A percentile compares a stretch with the other conserved stretches of the same genome.
phyloP scores from a whole-genome alignment of 2,113 vertebrate species.

The Eublepharis macularius region DNA sequence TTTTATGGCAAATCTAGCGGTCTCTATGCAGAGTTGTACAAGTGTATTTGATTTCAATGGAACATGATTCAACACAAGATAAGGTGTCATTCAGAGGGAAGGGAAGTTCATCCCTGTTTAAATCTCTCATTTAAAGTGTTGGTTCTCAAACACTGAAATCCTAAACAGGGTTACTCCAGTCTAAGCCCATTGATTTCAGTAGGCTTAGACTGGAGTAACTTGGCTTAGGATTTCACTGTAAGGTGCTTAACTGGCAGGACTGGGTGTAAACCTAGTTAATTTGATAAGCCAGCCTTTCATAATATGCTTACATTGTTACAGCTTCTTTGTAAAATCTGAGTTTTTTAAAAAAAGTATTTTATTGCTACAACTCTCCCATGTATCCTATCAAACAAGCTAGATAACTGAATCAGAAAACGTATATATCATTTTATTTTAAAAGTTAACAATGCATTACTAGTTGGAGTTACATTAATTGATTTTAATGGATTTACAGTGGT shows the following conservation, averaged over 20 bases:
- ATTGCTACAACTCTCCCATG: slow-evolving; percentile 19
- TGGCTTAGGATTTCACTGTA: too few relatives aligned
- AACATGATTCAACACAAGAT: not conserved
- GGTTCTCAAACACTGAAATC: too few relatives aligned
- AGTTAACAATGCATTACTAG: too few relatives aligned
- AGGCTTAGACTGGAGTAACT: too few relatives aligned
- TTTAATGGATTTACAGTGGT: too few relatives aligned
- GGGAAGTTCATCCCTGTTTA: not conserved
- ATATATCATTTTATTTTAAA: slow-evolving; percentile 4
- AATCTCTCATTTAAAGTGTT: not conserved
- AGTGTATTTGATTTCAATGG: slow-evolving; percentile 17
- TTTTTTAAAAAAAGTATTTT: slow-evolving; percentile 19
- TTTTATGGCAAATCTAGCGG: not conserved
- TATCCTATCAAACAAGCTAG: slow-evolving; percentile 1
- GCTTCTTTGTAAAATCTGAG: not conserved
- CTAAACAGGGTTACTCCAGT: too few relatives aligned
- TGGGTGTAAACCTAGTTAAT: not conserved
- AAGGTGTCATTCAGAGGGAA: not conserved
- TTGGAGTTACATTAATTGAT: too few relatives aligned
- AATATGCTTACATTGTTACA: not conserved
- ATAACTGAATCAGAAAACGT: slow-evolving; percentile 17
- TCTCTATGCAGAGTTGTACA: slow-evolving; percentile 14
- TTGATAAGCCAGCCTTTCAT: not conserved
- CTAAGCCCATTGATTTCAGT: too few relatives aligned
- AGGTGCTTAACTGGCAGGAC: not conserved